phyloP scores from a whole-genome alignment of 2,113 vertebrate genomes.

The Paradoxurus hermaphroditus region DNA sequence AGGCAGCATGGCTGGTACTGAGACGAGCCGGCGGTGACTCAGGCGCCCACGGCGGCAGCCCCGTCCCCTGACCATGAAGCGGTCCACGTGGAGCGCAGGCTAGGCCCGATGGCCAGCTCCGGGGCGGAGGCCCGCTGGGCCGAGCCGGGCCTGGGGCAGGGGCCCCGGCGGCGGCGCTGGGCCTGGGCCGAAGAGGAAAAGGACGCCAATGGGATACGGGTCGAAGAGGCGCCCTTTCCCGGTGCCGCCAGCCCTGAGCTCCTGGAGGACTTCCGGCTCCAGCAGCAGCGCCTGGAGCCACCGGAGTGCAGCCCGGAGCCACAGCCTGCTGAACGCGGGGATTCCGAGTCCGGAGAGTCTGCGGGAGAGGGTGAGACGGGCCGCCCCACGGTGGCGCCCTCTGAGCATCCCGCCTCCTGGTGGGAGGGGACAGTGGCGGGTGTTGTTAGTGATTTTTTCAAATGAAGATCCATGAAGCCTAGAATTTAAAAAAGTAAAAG shows the following conservation, averaged over 20 bases:
- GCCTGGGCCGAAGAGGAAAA: slow-evolving; percentile 67
- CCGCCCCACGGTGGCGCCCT: neutral
- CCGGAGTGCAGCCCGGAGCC: slow-evolving; percentile 64
- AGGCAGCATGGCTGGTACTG: neutral
- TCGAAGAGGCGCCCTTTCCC: neutral
- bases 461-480: neutral
- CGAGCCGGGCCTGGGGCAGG: slow-evolving; percentile 34
- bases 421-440: too few species aligned
- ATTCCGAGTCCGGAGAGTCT: slow-evolving; percentile 5
- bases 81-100: slow-evolving; percentile 65
- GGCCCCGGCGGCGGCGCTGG: slow-evolving; percentile 9
- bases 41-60: neutral
- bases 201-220: neutral
- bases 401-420: neutral
- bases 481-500: neutral
- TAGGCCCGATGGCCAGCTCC: slow-evolving; percentile 70
- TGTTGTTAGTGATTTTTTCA: neutral
- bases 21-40: slow-evolving; percentile 51
- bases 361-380: slow-evolving; percentile 57
- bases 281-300: neutral
- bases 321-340: slow-evolving; percentile 1
- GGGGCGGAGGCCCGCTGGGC: slow-evolving; percentile 56
- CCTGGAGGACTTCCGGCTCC: slow-evolving; percentile 57
- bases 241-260: slow-evolving; percentile 35
- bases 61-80: slow-evolving; percentile 59